phyloP scores from a whole-genome alignment of 2,797 vertebrate genomes.

The Vultur gryphus region DNA sequence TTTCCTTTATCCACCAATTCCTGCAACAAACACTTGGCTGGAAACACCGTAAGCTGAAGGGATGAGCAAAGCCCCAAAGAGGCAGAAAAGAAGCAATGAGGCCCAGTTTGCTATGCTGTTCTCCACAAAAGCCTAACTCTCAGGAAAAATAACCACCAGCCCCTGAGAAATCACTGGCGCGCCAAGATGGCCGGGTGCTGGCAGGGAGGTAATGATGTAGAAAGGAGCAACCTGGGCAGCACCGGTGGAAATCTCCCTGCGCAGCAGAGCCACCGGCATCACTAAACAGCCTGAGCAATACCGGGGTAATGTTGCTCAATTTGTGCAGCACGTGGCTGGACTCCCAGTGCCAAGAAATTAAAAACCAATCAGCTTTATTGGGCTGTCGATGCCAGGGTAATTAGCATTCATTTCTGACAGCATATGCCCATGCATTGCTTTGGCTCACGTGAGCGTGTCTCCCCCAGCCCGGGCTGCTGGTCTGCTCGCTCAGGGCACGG shows the following conservation, averaged over 20 bases:
- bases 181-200: fast-evolving
- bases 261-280: neutral
- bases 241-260: fast-evolving
- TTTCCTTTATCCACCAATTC: neutral
- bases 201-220: neutral
- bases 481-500: fast-evolving
- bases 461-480: neutral
- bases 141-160: neutral
- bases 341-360: slow-evolving; percentile 31
- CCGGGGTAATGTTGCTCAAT: neutral
- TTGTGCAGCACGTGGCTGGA: neutral
- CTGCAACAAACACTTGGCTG: neutral
- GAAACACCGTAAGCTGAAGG: fast-evolving
- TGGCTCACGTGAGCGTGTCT: fast-evolving
- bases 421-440: neutral
- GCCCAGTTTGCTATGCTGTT: neutral
- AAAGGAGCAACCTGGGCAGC: neutral
- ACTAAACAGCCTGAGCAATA: neutral
- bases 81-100: neutral
- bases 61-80: neutral
- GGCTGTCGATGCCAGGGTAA: neutral
- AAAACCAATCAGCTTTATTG: slow-evolving; percentile 49
- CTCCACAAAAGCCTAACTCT: neutral
- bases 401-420: slow-evolving; percentile 12
- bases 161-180: fast-evolving